phyloP scores from a whole-genome alignment of 2,888 invertebrate genomes.

The Caenorhabditis japonica region DNA sequence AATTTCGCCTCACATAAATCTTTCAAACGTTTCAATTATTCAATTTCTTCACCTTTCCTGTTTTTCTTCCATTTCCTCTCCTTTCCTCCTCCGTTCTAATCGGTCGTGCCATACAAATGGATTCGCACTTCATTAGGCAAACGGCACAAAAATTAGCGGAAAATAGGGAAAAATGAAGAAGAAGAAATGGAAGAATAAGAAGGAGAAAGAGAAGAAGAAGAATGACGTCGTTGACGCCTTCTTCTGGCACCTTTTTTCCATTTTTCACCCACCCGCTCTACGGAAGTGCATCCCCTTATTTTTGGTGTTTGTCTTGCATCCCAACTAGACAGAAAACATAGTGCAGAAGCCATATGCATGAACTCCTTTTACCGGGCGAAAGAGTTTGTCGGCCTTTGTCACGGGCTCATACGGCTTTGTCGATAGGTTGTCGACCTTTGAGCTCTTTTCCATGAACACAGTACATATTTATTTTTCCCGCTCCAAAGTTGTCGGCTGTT shows the following conservation, averaged over 20 bases:
- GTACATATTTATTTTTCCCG: too few species aligned
- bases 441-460: too few species aligned
- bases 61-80: not conserved
- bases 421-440: too few species aligned
- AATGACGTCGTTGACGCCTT: conserved; percentile 7
- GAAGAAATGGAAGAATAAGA: conserved; percentile 1
- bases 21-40: conserved; percentile 1
- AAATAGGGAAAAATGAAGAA: conserved; percentile 5
- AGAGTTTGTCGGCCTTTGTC: too few species aligned
- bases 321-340: too few species aligned
- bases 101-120: conserved; percentile 21
- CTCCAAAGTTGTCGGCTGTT: too few species aligned
- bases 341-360: too few species aligned
- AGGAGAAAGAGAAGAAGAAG: conserved; percentile 5
- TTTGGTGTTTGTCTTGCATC: too few species aligned
- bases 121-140: conserved; percentile 42
- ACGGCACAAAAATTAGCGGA: conserved; percentile 23
- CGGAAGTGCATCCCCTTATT: too few species aligned
- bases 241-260: conserved; percentile 4
- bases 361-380: too few species aligned
- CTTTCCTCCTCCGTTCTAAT: too few species aligned
- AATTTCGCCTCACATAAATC: not conserved
- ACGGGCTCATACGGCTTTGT: too few species aligned
- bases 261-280: not conserved
- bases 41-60: conserved; percentile 5